Conservation (phyloP, 2,888 invertebrate species). For the Tetragonisca angustula region DNA sequence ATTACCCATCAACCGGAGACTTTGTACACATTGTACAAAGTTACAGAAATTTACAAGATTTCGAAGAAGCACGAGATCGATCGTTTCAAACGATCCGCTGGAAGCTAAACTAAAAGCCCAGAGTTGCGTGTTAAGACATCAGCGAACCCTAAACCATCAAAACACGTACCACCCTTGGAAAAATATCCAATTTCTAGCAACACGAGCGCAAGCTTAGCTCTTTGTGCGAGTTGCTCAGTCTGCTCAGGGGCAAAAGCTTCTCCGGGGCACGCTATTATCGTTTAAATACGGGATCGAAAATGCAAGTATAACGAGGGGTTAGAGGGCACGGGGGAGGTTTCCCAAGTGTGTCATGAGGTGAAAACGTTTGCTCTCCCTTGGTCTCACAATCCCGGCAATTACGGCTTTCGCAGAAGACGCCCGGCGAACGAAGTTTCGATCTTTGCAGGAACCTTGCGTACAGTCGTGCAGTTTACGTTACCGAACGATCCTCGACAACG, state of each 20-base stretch:
- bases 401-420: conserved; percentile 50
- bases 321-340: background rate
- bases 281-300: conserved; percentile 28
- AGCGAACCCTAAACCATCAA: background rate
- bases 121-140: too few relatives aligned
- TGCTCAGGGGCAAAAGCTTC: background rate
- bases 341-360: conserved; percentile 45
- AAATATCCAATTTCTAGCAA: background rate
- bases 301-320: conserved; percentile 19
- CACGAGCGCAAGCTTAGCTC: background rate
- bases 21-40: background rate
- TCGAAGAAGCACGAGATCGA: background rate
- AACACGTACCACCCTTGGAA: background rate
- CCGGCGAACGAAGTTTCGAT: conserved; percentile 67
- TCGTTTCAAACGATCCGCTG: too few relatives aligned
- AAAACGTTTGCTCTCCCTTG: conserved; percentile 37
- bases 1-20: background rate
- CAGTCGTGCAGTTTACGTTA: conserved; percentile 64
- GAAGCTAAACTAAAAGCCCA: too few relatives aligned
- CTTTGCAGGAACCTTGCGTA: conserved; percentile 51
- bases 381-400: conserved; percentile 51
- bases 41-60: background rate
- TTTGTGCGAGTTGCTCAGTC: background rate
- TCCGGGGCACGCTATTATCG: background rate
- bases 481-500: conserved; percentile 52